A percentile compares a stretch with the other conserved stretches of the same genome.
Evolutionary conservation across 2,797 vertebrate genomes (phyloP).

Genomic region (Gymnoscopelus microlampas): DNA sequence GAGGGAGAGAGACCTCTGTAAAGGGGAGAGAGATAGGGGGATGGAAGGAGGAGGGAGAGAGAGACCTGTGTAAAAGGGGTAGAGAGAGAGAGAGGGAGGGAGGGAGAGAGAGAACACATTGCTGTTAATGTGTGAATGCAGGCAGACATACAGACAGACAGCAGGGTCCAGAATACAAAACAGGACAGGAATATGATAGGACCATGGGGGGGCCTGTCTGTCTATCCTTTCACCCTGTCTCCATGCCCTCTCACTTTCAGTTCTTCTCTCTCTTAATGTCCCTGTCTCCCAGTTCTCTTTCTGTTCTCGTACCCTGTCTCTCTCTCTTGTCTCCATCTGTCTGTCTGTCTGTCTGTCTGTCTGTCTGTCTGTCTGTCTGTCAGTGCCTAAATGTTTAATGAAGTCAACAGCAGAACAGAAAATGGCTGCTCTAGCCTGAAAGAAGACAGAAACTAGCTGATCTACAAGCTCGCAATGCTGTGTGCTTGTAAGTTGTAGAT

Average conservation of each 20-base stretch:
- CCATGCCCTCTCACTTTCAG: too few species aligned
- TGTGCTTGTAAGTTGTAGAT: too few species aligned
- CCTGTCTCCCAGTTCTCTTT: background rate
- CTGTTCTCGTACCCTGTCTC: background rate
- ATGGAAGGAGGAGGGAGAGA: background rate
- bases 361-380: slow-evolving; percentile 6
- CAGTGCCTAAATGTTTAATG: slow-evolving; percentile 43
- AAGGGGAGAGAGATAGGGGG: background rate
- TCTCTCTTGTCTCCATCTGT: too few species aligned
- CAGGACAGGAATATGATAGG: slow-evolving; percentile 41
- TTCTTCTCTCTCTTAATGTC: slow-evolving; percentile 27
- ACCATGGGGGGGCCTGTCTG: background rate
- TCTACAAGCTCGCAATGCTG: too few species aligned
- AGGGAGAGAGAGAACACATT: too few species aligned
- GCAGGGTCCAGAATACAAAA: slow-evolving; percentile 36
- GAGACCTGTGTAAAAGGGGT: slow-evolving; percentile 16
- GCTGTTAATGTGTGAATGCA: slow-evolving; percentile 23
- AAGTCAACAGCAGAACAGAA: slow-evolving; percentile 32
- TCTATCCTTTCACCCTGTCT: background rate
- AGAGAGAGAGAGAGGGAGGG: background rate
- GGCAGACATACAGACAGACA: slow-evolving; percentile 3
- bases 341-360: slow-evolving; percentile 7
- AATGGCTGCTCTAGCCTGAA: slow-evolving; percentile 39
- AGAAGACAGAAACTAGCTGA: background rate
- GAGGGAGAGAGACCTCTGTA: background rate